These are phyloP conservation scores for Gonatopus flavifemur DNA, from an alignment of 1,140 invertebrate species.

Conservation along the genomic window DNA sequence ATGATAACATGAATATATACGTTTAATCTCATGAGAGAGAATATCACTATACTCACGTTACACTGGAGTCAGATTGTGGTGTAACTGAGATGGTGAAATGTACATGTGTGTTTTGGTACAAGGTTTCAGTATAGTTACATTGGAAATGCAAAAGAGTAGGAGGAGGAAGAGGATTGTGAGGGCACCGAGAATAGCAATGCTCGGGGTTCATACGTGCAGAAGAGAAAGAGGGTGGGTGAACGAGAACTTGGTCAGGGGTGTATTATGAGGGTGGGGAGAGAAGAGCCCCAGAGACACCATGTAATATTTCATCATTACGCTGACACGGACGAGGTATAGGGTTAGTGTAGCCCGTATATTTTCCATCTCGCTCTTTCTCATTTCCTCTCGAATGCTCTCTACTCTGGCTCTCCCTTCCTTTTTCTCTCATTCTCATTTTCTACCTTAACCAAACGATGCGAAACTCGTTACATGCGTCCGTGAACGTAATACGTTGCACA, in stretches of 20 bases:
- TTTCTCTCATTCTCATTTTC: neutral
- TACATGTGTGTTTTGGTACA: conserved; percentile 31
- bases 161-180: conserved; percentile 6
- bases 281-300: conserved; percentile 39
- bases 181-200: conserved; percentile 14
- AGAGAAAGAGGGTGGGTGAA: conserved; percentile 34
- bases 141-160: conserved; percentile 37
- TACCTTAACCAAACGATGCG: conserved; percentile 30
- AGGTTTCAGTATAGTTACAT: conserved; percentile 42
- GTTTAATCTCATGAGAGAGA: conserved; percentile 33
- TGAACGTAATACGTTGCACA: conserved; percentile 34
- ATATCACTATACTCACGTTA: too few species aligned
- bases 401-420: neutral
- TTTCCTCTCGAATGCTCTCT: neutral
- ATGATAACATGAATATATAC: too few species aligned
- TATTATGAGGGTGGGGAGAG: too few species aligned
- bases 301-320: conserved; percentile 62
- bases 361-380: conserved; percentile 7
- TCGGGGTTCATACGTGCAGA: conserved; percentile 8
- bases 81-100: conserved; percentile 37
- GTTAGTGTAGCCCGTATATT: conserved; percentile 41
- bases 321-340: conserved; percentile 47
- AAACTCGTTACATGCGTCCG: conserved; percentile 50
- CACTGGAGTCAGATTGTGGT: too few species aligned
- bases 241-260: conserved; percentile 31